Conservation (phyloP, 2,113 vertebrate species). For the Saguinus imperator region DNA sequence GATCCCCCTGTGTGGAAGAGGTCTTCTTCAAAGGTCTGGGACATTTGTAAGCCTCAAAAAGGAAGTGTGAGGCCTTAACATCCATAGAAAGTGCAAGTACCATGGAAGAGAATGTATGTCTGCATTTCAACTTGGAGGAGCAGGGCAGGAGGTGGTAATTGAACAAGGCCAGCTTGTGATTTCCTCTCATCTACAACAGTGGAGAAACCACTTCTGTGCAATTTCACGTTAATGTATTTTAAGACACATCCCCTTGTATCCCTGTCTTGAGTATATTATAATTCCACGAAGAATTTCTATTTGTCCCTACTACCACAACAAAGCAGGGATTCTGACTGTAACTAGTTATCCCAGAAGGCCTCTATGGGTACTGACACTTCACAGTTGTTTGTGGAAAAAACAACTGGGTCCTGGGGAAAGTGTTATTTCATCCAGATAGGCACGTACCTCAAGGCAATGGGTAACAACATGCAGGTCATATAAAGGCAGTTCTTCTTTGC, state of each 20-base stretch:
- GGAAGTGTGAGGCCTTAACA: not conserved
- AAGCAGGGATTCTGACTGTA: not conserved
- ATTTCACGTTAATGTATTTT: not conserved
- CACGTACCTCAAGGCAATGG: not conserved
- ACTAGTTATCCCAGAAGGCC: not conserved
- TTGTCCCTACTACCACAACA: not conserved
- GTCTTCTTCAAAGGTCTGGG: not conserved
- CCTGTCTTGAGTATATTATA: not conserved
- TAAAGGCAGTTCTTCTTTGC: not conserved
- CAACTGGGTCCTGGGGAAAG: not conserved
- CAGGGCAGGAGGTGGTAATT: not conserved
- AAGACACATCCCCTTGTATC: not conserved
- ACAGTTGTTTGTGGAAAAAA: not conserved
- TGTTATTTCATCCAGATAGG: not conserved
- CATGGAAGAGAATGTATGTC: not conserved
- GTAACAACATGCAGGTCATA: not conserved
- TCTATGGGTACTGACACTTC: not conserved
- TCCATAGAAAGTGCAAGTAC: not conserved
- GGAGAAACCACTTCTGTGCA: not conserved
- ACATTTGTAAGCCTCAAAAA: not conserved
- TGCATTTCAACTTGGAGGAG: not conserved
- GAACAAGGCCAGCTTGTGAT: not conserved
- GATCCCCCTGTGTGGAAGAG: not conserved
- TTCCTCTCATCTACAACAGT: not conserved
- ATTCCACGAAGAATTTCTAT: not conserved